phyloP scores from a whole-genome alignment of 2,888 invertebrate species.

The Lithophane socia region DNA sequence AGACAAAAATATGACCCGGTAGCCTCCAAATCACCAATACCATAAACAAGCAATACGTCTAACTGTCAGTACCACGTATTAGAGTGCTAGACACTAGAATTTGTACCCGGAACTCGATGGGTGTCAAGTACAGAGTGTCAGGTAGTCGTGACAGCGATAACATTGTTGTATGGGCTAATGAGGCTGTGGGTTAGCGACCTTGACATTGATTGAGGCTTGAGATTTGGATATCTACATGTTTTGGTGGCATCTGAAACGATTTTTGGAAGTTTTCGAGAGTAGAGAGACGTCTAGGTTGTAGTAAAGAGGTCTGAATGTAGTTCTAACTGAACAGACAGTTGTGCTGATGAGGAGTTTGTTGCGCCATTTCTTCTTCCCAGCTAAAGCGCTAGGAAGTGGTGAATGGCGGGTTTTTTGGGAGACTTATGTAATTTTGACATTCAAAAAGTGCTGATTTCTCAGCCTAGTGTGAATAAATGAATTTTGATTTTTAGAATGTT shows the following conservation, averaged over 20 bases:
- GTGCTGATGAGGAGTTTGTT: too few relatives aligned
- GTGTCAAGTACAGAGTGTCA: constrained; percentile 74
- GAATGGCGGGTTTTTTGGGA: too few relatives aligned
- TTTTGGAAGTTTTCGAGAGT: background rate
- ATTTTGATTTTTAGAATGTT: too few relatives aligned
- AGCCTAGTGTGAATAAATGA: too few relatives aligned
- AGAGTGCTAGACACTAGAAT: constrained; percentile 80
- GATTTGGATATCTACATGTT: background rate
- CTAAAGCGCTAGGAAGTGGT: too few relatives aligned
- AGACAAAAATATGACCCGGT: constrained; percentile 14
- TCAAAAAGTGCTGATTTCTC: too few relatives aligned
- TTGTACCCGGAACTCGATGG: constrained; percentile 79
- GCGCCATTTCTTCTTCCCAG: too few relatives aligned
- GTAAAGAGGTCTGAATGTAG: background rate
- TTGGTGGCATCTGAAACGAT: background rate
- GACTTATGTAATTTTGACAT: too few relatives aligned
- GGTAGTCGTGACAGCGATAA: constrained; percentile 51
- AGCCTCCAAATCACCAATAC: constrained; percentile 31
- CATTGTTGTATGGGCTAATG: constrained; percentile 58
- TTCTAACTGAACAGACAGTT: too few relatives aligned
- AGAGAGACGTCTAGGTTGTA: background rate
- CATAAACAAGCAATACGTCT: constrained; percentile 32
- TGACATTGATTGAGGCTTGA: constrained; percentile 14
- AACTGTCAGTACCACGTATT: constrained; percentile 72
- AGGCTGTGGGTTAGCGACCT: constrained; percentile 41